These are phyloP conservation scores for Campylomormyrus numenius DNA, from an alignment of 2,113 vertebrate species.

Conservation along the genomic window DNA sequence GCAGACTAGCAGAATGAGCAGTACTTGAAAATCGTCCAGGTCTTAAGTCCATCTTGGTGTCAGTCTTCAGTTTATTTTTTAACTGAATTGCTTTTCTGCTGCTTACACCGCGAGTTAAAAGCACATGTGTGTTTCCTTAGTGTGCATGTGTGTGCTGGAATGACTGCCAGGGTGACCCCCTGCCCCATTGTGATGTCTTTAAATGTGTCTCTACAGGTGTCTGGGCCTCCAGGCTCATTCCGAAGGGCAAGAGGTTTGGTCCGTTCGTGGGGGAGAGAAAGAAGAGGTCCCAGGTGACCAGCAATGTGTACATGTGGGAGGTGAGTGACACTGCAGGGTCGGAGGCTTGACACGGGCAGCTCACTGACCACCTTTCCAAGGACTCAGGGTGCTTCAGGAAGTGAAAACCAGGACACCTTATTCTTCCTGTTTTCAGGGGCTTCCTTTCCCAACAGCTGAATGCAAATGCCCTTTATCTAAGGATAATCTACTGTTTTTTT, in stretches of 20 bases:
- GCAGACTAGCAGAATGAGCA: background rate
- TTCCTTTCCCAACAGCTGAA: background rate
- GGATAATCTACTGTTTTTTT: background rate
- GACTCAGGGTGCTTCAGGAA: background rate
- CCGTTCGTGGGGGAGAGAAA: constrained; percentile 89
- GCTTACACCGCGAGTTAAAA: background rate
- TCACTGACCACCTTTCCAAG: background rate
- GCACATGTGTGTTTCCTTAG: background rate
- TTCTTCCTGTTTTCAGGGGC: background rate
- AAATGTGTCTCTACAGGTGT: constrained; percentile 65
- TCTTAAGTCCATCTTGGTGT: background rate
- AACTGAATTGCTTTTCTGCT: background rate
- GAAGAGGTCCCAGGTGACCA: constrained; percentile 88
- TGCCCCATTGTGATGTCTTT: background rate
- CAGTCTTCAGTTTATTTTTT: background rate
- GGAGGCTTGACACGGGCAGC: background rate
- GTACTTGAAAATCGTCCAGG: background rate
- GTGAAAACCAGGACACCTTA: background rate
- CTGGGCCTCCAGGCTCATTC: constrained; percentile 79
- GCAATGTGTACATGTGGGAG: constrained; percentile 97
- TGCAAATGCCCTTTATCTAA: background rate
- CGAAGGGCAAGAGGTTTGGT: constrained; percentile 86
- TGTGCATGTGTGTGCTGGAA: background rate
- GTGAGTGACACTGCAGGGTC: constrained; percentile 55
- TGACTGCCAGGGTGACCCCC: no score